Evolutionary conservation across 2,888 invertebrate species (phyloP), one percentile per base, ranked within the genome.

Genomic region (Amorpha juglandis): DNA sequence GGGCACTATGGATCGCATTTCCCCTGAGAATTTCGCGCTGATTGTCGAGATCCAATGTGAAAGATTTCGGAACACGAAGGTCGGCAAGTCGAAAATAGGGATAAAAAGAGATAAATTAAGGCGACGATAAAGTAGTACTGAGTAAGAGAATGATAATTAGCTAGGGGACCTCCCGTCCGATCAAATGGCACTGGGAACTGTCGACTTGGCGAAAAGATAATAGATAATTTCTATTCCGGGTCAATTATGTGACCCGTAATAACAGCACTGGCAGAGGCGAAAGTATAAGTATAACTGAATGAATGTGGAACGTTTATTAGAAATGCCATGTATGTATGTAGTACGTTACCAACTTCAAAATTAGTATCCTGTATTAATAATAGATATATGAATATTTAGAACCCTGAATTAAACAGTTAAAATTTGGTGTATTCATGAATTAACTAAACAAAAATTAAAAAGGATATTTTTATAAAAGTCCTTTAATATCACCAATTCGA

Each of bases 101-200:
- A 58, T 48, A 58, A 65, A 35, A 48, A 47, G 27, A 47, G 64
- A 65, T 70, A 71, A 72, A 76, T 74, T 71, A 74, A 62, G 69
- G 67, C 63, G 67, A 64, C 70, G 74, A 74, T 72, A 74, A 70
- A 76, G 70, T 71, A 69, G 71, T 64, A 66, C 63, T 63, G 69
- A 68, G 67, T 69, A 63, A 69, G 66, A 70, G 71, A 74, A 77
- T 72, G 71, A 71, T 67, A 75, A 75, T 72, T 74, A 74, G 71
- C 62, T 67, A 19, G 62, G 66, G 71, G 73, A 70, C 74, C 69
- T 74, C 19, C 19, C 70, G 62, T 63, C 63, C 67, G 70, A 66
- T 70, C 69, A 70, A 67, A 73, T 64, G 65, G 67, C 63, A 67
- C 68, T 64, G 53, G 70, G 67, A 42, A 35, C 51, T 50, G 53